Percentiles rank a stretch among this genome's conserved stretches.
phyloP scores from a whole-genome alignment of 2,888 invertebrate genomes.

The Incurvaria masculella region DNA sequence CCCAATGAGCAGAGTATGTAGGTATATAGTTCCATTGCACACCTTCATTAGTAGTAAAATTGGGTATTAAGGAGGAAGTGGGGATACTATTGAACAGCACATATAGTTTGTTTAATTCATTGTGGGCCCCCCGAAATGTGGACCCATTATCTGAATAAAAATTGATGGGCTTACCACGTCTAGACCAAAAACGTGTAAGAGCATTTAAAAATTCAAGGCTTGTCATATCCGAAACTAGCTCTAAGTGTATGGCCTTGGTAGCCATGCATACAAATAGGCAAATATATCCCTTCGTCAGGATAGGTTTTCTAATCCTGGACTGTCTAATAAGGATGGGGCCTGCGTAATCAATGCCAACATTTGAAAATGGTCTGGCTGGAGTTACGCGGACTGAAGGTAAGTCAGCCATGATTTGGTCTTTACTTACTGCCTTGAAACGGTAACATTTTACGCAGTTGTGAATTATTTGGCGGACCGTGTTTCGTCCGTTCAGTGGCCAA shows the following conservation, averaged over 20 bases:
- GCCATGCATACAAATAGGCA: not conserved
- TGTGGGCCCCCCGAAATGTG: not conserved
- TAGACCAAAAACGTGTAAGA: not conserved
- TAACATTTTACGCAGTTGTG: not conserved
- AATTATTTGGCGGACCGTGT: not conserved
- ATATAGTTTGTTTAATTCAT: not conserved
- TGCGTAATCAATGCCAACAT: not conserved
- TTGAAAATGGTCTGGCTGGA: not conserved
- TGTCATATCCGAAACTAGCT: not conserved
- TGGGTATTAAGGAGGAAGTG: not conserved
- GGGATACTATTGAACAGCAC: not conserved
- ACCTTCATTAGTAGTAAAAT: not conserved
- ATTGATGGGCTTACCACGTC: not conserved
- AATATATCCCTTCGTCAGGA: not conserved
- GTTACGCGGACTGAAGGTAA: not conserved
- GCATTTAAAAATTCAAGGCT: not conserved
- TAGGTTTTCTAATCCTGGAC: not conserved
- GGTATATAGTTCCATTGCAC: not conserved
- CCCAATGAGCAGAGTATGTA: not conserved
- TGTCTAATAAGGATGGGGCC: not conserved
- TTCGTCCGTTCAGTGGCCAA: not conserved
- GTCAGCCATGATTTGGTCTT: slow-evolving; percentile 1
- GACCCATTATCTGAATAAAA: not conserved
- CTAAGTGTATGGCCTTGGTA: slow-evolving; percentile 1
- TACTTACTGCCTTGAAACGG: not conserved